Evolutionary conservation across 2,797 vertebrate genomes (phyloP).

Genomic region (Phylloscopus collybita): DNA sequence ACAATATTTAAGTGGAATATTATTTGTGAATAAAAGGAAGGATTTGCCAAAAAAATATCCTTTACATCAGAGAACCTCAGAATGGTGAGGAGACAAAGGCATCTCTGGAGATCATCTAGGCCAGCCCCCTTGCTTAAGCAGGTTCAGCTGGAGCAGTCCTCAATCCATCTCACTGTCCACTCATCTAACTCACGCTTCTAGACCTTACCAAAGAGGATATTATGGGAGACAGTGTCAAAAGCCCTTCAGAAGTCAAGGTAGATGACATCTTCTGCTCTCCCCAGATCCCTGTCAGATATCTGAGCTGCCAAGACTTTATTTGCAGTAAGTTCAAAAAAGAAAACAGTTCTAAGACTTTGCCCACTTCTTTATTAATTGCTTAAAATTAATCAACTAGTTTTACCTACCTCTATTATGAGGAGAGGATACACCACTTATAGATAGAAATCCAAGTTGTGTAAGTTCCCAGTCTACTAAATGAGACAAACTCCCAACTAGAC

Average conservation of each 20-base stretch:
- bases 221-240: background rate
- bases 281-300: background rate
- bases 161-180: background rate
- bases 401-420: background rate
- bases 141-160: background rate
- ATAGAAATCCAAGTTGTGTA: background rate
- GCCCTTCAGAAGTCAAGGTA: background rate
- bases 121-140: background rate
- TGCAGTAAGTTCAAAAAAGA: background rate
- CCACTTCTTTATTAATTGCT: background rate
- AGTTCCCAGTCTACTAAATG: background rate
- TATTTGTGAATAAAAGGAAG: background rate
- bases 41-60: background rate
- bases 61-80: background rate
- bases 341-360: background rate
- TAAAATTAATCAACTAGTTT: background rate
- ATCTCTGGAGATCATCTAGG: background rate
- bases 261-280: background rate
- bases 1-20: background rate
- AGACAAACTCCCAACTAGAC: background rate
- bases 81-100: accelerated
- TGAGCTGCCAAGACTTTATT: background rate
- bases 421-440: background rate
- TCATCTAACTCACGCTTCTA: background rate
- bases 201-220: background rate